A percentile compares a stretch with the other conserved stretches of the same genome.
phyloP scores from a whole-genome alignment of 1,140 invertebrate genomes.

The Cyphomyrmex costatus region DNA sequence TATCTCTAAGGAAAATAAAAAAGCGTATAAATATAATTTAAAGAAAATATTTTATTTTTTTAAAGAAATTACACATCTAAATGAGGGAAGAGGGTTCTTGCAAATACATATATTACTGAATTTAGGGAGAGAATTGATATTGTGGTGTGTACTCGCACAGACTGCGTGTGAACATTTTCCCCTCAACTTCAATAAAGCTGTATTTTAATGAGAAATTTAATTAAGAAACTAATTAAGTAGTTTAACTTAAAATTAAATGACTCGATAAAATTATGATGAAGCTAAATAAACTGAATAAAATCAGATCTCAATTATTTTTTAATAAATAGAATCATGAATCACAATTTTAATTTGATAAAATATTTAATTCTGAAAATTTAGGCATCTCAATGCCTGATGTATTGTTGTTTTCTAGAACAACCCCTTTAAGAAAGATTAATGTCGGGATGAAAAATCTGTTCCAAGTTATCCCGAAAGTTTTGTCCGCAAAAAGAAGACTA shows the following conservation, averaged over 20 bases:
- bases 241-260: slow-evolving; percentile 6
- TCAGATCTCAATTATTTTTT: slow-evolving; percentile 5
- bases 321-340: neutral
- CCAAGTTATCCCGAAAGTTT: slow-evolving; percentile 25
- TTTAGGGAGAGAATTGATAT: neutral
- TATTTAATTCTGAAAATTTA: neutral
- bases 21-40: neutral
- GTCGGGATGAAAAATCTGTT: slow-evolving; percentile 27
- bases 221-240: slow-evolving; percentile 29
- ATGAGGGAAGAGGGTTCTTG: neutral
- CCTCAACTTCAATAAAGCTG: neutral
- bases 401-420: neutral
- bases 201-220: slow-evolving; percentile 31
- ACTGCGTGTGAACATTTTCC: neutral
- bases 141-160: neutral
- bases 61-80: neutral
- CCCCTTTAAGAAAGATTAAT: slow-evolving; percentile 23
- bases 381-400: neutral
- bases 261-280: neutral
- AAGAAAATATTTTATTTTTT: neutral
- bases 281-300: neutral
- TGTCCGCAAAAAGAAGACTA: slow-evolving; percentile 20
- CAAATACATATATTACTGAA: too few species aligned
- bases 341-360: neutral
- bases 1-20: neutral